Evolutionary conservation across 2,113 vertebrate species (phyloP).

Genomic region (Trinectes maculatus): DNA sequence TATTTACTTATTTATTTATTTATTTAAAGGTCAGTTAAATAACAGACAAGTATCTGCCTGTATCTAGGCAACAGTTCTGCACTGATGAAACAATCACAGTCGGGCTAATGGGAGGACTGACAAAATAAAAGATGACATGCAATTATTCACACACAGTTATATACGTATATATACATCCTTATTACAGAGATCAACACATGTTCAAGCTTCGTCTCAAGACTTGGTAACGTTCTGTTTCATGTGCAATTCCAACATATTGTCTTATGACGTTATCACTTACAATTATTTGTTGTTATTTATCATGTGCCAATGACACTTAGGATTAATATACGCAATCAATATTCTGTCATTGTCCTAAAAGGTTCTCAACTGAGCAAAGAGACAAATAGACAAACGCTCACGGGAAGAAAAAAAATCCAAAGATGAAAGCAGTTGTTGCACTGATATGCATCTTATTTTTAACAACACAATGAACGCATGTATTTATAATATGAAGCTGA

Average conservation of each 20-base stretch:
- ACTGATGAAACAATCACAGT: constrained; percentile 34
- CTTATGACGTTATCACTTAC: neutral
- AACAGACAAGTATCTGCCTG: constrained; percentile 30
- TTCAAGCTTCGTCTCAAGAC: neutral
- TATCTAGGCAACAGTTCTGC: constrained; percentile 61
- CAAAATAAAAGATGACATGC: neutral
- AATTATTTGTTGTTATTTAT: neutral
- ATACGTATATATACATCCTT: neutral
- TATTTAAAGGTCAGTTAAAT: constrained; percentile 67
- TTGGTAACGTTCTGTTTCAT: neutral
- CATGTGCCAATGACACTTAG: too few species aligned
- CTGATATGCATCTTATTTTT: constrained; percentile 13
- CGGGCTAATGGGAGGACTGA: constrained; percentile 32
- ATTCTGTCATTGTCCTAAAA: constrained; percentile 7
- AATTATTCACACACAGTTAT: constrained; percentile 5
- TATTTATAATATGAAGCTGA: constrained; percentile 14
- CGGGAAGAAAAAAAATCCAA: constrained; percentile 1
- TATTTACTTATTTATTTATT: neutral
- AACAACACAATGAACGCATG: constrained; percentile 25
- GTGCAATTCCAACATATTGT: neutral
- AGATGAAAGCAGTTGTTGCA: neutral
- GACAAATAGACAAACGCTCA: constrained; percentile 1
- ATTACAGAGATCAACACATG: too few species aligned
- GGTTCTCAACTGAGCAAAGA: neutral
- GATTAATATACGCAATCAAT: too few species aligned